Conservation (phyloP, 2,888 invertebrate genomes). For the Archips crataeganus region DNA sequence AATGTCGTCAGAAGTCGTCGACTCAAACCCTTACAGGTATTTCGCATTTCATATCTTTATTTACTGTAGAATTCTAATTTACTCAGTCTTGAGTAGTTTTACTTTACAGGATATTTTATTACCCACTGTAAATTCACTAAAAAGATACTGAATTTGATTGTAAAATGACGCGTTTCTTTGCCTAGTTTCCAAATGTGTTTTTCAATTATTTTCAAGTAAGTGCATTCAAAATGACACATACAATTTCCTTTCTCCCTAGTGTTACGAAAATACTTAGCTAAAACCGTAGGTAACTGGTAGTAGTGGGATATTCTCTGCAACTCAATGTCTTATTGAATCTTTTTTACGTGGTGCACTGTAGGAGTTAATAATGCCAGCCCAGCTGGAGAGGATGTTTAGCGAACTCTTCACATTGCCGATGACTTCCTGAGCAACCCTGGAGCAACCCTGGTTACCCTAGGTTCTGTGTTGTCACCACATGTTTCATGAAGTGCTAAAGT, state of each 20-base stretch:
- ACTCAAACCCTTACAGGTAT: slow-evolving; percentile 99
- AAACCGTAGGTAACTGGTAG: neutral
- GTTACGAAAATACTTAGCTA: no score
- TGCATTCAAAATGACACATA: neutral
- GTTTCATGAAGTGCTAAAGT: neutral
- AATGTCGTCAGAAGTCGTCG: slow-evolving; percentile 98
- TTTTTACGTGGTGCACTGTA: no score
- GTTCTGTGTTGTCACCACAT: neutral
- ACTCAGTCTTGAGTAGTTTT: slow-evolving; percentile 5
- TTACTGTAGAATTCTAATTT: neutral
- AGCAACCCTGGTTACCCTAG: no score
- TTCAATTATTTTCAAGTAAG: neutral
- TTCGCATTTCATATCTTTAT: slow-evolving; percentile 35
- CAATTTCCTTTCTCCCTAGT: neutral
- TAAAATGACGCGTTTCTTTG: neutral
- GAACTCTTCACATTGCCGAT: no score
- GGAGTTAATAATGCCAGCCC: no score
- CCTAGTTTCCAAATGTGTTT: neutral
- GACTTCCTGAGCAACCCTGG: no score
- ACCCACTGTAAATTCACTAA: neutral
- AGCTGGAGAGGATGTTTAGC: no score
- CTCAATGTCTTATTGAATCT: neutral
- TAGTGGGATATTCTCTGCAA: no score
- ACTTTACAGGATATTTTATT: neutral
- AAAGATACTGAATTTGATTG: neutral